Evolutionary conservation across 2,888 invertebrate genomes (phyloP).

Genomic region (Caenorhabditis sulstoni): DNA sequence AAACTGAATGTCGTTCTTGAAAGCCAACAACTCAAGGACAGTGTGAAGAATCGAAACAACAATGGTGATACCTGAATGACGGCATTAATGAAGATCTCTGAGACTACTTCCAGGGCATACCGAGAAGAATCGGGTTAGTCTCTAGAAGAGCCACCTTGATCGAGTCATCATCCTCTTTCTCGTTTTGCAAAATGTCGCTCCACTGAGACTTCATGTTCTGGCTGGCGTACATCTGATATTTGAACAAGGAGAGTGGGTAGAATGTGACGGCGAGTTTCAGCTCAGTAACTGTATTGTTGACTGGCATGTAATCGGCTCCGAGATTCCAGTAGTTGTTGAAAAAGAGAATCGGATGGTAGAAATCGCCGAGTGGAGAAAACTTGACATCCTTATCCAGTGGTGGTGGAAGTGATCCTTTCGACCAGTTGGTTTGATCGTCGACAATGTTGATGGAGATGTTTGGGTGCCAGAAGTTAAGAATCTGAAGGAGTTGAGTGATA

Average conservation of each 20-base stretch:
- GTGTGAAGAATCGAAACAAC: constrained; percentile 95
- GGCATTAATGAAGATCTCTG: not conserved
- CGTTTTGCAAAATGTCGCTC: constrained; percentile 81
- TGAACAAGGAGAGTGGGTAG: constrained; percentile 93
- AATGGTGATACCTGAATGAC: constrained; percentile 86
- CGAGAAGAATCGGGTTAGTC: constrained; percentile 95
- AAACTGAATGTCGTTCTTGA: constrained; percentile 99
- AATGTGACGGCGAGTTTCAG: constrained; percentile 82
- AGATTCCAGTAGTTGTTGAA: constrained; percentile 99
- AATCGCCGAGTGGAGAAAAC: constrained; percentile 87
- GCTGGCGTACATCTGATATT: constrained; percentile 98
- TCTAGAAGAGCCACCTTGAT: constrained; percentile 92
- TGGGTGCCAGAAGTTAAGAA: constrained; percentile 98
- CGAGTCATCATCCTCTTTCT: constrained; percentile 83
- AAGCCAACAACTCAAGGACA: constrained; percentile 97
- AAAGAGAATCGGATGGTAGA: constrained; percentile 94
- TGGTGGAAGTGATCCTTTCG: constrained; percentile 84
- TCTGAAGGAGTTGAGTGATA: no score
- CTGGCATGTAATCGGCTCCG: constrained; percentile 87
- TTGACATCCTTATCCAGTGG: constrained; percentile 70
- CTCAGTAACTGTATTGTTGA: constrained; percentile 88
- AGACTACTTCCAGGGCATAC: constrained; percentile 38
- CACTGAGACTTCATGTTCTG: constrained; percentile 85
- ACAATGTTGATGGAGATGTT: constrained; percentile 96
- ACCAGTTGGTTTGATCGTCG: constrained; percentile 96